Base-by-base conservation (phyloP, 2,888 invertebrate species). In the Brachypalpus laphriformis region DNA sequence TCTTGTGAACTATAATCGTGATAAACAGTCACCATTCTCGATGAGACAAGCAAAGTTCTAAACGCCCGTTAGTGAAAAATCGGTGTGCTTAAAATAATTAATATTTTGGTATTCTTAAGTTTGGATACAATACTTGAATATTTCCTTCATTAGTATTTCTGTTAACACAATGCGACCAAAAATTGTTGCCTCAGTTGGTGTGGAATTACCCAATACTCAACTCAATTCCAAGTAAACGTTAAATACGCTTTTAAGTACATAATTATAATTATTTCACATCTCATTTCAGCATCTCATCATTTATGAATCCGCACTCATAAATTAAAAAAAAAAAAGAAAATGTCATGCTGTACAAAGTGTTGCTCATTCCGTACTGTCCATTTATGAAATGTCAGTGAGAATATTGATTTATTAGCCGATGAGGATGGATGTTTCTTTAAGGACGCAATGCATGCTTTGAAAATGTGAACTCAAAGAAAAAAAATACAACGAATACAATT, bases 391-490 rank as follows among this genome's bases (percentile, higher is more conserved):
- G 37, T 42, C 42, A 42, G 7, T 42, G 8, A 14, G 3, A 49
- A n/a, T 49, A 49, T 56, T 56, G 31, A 34, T 59, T 59, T 40
- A 37, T 54, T 54, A 18, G 20, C 47, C 18, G 9, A 16, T 18
- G 16, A 14, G 45, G 16, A 45, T 18, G 14, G 16, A 14, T 25
- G 14, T 20, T 22, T n/a, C 14, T 54, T 54, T 9, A 31, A 54
- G 31, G 49, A 25, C 22, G 22, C 25, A 25, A 3, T 45, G 22
- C 11, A 16, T 18, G 28, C 34, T 56, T 25, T 28, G 0, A 28
- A 54, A 31, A 54, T 28, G 42, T 28, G 18, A 28, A 14, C 25
- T 3, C 11, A n/a, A 28, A 6, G 28, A 20, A 40, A 34, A 6
- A 8, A 28, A 2, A 31, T 31, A 56, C 28, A 28, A 25, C 3